Conservation (phyloP, 2,797 vertebrate genomes). For the Xenentodon cancila region DNA sequence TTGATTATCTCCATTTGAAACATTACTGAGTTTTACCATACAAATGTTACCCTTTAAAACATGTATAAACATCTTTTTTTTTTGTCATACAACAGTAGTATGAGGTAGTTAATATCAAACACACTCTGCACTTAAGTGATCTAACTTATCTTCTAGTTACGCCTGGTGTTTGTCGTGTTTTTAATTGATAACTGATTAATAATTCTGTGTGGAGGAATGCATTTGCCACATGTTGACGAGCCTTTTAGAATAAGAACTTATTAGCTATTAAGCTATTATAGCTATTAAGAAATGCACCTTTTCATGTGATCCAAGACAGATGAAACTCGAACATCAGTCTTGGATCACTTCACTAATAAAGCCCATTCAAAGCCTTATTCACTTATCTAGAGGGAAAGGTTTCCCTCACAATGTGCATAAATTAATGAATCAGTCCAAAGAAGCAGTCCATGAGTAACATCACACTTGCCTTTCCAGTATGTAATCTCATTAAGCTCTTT, state of each 20-base stretch:
- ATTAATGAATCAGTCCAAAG: neutral
- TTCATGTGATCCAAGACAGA: neutral
- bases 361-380: neutral
- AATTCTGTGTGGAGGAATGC: neutral
- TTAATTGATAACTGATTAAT: constrained; percentile 15
- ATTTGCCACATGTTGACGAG: neutral
- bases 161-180: too few relatives aligned
- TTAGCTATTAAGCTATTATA: too few relatives aligned
- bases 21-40: too few relatives aligned
- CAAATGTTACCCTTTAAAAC: too few relatives aligned
- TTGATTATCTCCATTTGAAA: too few relatives aligned
- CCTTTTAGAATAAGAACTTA: too few relatives aligned
- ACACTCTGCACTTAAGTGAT: neutral
- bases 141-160: neutral
- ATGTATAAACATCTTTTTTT: too few relatives aligned
- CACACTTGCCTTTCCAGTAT: neutral
- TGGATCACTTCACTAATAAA: constrained; percentile 12
- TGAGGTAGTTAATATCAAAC: too few relatives aligned
- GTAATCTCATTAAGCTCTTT: neutral
- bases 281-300: constrained; percentile 1
- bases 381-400: neutral
- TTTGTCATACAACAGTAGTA: too few relatives aligned
- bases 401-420: neutral
- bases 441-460: too few relatives aligned
- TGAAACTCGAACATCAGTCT: neutral